phyloP scores from a whole-genome alignment of 2,113 vertebrate species.

The Stegostoma tigrinum region DNA sequence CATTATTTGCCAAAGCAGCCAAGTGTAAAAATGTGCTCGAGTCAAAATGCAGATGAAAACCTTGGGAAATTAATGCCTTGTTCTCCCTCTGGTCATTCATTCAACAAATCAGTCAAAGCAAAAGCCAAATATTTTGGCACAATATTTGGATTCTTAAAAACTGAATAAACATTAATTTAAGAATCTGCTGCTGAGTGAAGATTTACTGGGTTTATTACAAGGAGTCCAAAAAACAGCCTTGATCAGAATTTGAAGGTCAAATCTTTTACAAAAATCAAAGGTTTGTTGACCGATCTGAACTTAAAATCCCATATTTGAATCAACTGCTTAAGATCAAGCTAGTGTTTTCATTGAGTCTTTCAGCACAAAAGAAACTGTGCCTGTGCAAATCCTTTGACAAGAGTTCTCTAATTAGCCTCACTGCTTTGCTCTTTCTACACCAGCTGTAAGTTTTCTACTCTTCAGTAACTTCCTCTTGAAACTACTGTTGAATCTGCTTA shows the following conservation, averaged over 20 bases:
- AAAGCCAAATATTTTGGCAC: not conserved
- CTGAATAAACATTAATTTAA: too few species aligned
- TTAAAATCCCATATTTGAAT: not conserved
- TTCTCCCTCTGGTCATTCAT: not conserved
- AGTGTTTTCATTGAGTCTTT: not conserved
- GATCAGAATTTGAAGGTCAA: not conserved
- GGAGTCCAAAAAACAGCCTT: not conserved
- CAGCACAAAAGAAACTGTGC: not conserved
- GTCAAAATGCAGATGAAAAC: not conserved
- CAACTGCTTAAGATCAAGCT: not conserved
- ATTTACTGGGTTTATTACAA: not conserved
- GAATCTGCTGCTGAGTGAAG: not conserved
- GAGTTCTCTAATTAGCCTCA: not conserved
- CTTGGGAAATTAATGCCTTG: not conserved
- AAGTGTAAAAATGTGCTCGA: not conserved
- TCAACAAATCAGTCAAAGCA: not conserved
- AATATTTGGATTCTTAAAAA: not conserved
- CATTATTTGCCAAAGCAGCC: too few species aligned
- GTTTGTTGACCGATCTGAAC: not conserved
- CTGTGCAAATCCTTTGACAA: not conserved
- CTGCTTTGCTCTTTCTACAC: not conserved
- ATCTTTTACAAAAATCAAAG: not conserved
- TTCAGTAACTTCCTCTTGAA: not conserved
- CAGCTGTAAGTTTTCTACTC: not conserved
- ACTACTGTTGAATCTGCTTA: not conserved